Evolutionary conservation across 2,113 vertebrate genomes (phyloP), one percentile per base, ranked within the genome.

Genomic region (Myrmecophaga tridactyla): DNA sequence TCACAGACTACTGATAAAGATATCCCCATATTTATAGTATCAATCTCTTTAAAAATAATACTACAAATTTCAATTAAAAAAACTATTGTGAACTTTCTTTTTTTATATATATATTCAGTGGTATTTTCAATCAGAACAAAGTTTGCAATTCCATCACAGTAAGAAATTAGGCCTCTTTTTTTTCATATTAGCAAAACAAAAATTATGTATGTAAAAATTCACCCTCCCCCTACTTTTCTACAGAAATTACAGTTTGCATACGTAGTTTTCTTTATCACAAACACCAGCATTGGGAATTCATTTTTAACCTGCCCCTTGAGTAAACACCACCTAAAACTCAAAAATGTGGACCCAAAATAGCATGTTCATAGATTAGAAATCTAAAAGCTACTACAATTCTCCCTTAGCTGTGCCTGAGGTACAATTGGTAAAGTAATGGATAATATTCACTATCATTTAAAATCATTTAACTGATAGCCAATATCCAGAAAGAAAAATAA

Each of bases 51-150:
- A 98, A 99, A 99, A 99, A 98, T 97, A 97, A 98, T 97, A 53
- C 15, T 17, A 98, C 96, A 98, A 96, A 94, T 98, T 98, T 98
- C 96, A 97, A 98, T 98, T n/a, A n/a, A 97, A 98, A 53, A 98
- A 98, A 98, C 97, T 97, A 98, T 97, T 97, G 94, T 97, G 97
- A 98, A 98, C 98, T 98, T 98, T 98, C 97, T 98, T 97, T 98
- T 98, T 98, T 98, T 99, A 98, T 99, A 98, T 98, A 99, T 98
- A 99, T 98, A 99, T 98, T 99, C 99, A 99, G 99, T 99, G 99
- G 99, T 99, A 99, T 98, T 98, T 98, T 97, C 98, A 97, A 97
- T 97, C 96, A 95, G 96, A 97, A 94, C 91, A 96, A 97, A 98
- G 98, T 98, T 97, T 98, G 98, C 98, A 96, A 98, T 98, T 99